phyloP scores from a whole-genome alignment of 2,113 vertebrate species.

The Hemiscyllium ocellatum region DNA sequence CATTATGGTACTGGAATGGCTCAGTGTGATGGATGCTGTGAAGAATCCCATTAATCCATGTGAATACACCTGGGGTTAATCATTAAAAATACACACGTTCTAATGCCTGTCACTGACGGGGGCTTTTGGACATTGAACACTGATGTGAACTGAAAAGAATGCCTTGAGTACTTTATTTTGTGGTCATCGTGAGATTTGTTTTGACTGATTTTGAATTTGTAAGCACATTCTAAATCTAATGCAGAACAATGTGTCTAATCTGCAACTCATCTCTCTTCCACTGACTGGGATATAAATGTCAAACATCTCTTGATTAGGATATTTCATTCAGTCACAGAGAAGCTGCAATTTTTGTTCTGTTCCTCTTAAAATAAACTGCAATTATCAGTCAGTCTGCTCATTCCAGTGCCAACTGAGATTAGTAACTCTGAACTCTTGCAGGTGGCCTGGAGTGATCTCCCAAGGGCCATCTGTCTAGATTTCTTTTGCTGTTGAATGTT shows the following conservation, averaged over 20 bases:
- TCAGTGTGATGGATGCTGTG: neutral
- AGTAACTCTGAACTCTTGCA: slow-evolving; percentile 2
- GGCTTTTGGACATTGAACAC: neutral
- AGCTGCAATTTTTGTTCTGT: neutral
- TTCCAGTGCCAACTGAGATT: neutral
- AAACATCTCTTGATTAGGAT: neutral
- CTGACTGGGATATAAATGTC: neutral
- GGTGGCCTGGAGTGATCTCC: neutral
- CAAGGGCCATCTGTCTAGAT: neutral
- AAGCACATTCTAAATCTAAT: neutral
- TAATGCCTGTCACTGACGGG: neutral
- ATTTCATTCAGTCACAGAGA: neutral
- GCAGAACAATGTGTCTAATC: too few species aligned
- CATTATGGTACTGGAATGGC: neutral
- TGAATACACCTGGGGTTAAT: neutral
- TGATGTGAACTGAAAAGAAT: neutral
- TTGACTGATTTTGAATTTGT: neutral
- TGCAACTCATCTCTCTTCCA: neutral
- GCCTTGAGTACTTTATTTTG: neutral
- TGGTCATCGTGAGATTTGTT: neutral
- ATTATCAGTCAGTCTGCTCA: neutral
- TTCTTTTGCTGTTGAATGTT: neutral
- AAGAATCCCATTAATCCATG: neutral
- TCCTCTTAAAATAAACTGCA: neutral
- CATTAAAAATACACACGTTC: neutral